phyloP scores from a whole-genome alignment of 2,797 vertebrate genomes.

The Tragelaphus eurycerus region DNA sequence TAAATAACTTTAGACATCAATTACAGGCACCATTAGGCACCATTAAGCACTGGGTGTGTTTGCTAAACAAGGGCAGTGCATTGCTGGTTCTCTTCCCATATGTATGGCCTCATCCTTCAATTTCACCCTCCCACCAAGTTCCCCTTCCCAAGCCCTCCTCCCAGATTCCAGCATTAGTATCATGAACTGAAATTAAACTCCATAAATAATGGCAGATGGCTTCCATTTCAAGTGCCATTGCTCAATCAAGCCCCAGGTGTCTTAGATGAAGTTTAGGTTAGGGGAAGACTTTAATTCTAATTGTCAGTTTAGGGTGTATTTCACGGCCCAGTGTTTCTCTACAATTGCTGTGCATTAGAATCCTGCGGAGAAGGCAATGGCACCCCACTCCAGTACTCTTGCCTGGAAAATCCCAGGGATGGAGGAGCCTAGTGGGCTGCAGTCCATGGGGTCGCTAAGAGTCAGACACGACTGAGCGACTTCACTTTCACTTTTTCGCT shows the following conservation, averaged over 20 bases:
- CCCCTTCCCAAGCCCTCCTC: background rate
- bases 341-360: background rate
- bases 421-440: too few species aligned
- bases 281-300: background rate
- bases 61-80: conserved; percentile 79
- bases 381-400: too few species aligned
- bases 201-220: background rate
- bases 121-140: background rate
- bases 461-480: too few species aligned
- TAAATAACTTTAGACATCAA: conserved; percentile 90
- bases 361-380: background rate
- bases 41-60: conserved; percentile 81
- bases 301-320: background rate
- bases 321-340: background rate
- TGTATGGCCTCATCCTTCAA: conserved; percentile 18
- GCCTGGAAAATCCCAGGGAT: too few species aligned
- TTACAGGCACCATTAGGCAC: conserved; percentile 87
- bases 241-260: background rate
- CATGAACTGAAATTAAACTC: background rate
- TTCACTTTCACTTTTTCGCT: too few species aligned
- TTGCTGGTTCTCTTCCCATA: conserved; percentile 65
- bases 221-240: background rate
- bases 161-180: background rate
- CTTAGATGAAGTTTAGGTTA: background rate
- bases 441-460: too few species aligned